phyloP scores from a whole-genome alignment of 2,113 vertebrate genomes.

The Pygoscelis antarcticus region DNA sequence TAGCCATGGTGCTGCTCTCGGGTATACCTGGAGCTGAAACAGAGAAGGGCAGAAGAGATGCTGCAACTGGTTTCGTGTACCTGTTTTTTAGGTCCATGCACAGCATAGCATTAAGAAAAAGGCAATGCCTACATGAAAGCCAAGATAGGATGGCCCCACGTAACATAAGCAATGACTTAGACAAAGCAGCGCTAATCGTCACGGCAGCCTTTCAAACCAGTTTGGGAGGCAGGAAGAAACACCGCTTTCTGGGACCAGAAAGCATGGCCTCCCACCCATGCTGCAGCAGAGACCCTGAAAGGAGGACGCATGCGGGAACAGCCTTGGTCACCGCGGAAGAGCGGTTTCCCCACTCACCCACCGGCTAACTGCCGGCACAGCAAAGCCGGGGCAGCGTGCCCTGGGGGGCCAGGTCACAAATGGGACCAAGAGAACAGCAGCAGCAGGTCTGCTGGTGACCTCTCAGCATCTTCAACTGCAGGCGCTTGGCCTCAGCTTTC shows the following conservation, averaged over 20 bases:
- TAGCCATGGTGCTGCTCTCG: not conserved
- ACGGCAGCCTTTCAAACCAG: not conserved
- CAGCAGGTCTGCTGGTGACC: not conserved
- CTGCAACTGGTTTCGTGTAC: accelerated
- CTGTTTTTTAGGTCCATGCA: not conserved
- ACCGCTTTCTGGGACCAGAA: not conserved
- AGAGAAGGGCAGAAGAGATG: not conserved
- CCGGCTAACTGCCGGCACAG: not conserved
- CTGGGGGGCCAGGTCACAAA: not conserved
- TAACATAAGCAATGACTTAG: not conserved
- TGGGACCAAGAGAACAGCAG: not conserved
- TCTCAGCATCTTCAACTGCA: not conserved
- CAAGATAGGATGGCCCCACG: not conserved
- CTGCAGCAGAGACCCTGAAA: not conserved
- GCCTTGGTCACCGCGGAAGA: not conserved
- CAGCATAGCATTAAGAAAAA: not conserved
- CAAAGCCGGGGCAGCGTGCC: accelerated
- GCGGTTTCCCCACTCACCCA: not conserved
- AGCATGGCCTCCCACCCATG: not conserved
- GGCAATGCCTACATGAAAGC: accelerated
- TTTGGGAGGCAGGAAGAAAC: not conserved
- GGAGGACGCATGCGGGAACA: accelerated
- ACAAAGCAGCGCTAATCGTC: not conserved
- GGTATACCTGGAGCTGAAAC: not conserved
- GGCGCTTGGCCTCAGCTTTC: not conserved